These are phyloP conservation scores for Sericinus montela DNA, from an alignment of 2,888 invertebrate species.

Conservation along the genomic window DNA sequence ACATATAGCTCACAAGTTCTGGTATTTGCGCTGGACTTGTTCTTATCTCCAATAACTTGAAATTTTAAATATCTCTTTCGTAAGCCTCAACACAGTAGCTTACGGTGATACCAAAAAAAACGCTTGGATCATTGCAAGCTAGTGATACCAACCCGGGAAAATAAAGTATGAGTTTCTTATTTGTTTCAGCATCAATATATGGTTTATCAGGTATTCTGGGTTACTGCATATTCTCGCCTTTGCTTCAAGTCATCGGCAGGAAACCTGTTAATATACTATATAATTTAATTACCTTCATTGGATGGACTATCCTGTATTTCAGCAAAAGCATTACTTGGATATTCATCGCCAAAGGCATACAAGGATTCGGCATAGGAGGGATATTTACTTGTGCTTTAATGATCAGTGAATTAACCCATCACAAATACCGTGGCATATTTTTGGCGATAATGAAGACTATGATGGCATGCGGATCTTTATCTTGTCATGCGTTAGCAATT, in stretches of 20 bases:
- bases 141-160: too few species aligned
- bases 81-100: too few species aligned
- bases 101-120: too few species aligned
- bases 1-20: too few species aligned
- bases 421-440: conserved; percentile 40
- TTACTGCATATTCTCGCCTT: conserved; percentile 31
- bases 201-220: conserved; percentile 38
- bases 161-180: too few species aligned
- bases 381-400: conserved; percentile 34
- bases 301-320: conserved; percentile 36
- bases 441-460: too few species aligned
- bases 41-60: too few species aligned
- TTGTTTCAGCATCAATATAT: conserved; percentile 36
- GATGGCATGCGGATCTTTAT: too few species aligned
- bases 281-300: conserved; percentile 25
- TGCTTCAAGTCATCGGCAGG: conserved; percentile 36
- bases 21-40: too few species aligned
- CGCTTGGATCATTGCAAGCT: too few species aligned
- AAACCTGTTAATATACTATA: conserved; percentile 26
- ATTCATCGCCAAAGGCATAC: conserved; percentile 34
- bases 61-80: too few species aligned
- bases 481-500: conserved; percentile 36
- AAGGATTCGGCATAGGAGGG: conserved; percentile 36
- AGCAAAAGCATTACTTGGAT: conserved; percentile 30
- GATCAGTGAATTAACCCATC: conserved; percentile 38